Evolutionary conservation across 1,140 invertebrate species (phyloP).

Genomic region (Orius laevigatus): DNA sequence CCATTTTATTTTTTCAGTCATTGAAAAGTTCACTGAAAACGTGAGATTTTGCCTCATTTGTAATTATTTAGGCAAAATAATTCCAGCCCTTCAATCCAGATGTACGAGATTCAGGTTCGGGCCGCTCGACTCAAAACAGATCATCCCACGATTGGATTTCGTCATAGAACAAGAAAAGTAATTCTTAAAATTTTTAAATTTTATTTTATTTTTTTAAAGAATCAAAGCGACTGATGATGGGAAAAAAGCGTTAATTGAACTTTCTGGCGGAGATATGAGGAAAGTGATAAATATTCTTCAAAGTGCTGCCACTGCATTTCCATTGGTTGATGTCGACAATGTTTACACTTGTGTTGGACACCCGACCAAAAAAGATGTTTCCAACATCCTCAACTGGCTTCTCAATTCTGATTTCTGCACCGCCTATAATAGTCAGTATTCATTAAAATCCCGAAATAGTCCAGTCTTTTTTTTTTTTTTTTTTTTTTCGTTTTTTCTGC

Average conservation of each 20-base stretch:
- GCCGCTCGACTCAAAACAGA: slow-evolving; percentile 70
- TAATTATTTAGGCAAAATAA: slow-evolving; percentile 97
- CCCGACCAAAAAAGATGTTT: slow-evolving; percentile 78
- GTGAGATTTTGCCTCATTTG: slow-evolving; percentile 97
- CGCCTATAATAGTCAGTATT: slow-evolving; percentile 65
- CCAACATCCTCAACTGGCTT: slow-evolving; percentile 74
- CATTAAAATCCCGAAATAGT: not conserved
- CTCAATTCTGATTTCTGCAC: slow-evolving; percentile 68
- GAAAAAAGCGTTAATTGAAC: slow-evolving; percentile 70
- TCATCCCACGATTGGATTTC: slow-evolving; percentile 72
- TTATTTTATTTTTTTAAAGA: slow-evolving; percentile 32
- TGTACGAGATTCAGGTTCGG: slow-evolving; percentile 96
- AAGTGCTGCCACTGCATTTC: slow-evolving; percentile 76
- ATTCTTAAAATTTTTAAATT: slow-evolving; percentile 17
- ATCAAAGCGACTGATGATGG: slow-evolving; percentile 79
- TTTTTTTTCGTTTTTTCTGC: too few species aligned
- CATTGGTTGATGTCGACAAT: slow-evolving; percentile 72
- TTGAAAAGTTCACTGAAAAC: slow-evolving; percentile 98
- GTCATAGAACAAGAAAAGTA: slow-evolving; percentile 77
- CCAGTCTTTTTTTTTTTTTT: not conserved
- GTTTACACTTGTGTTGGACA: slow-evolving; percentile 96
- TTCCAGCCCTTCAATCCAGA: slow-evolving; percentile 92
- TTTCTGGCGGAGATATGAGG: slow-evolving; percentile 96
- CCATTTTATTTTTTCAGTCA: slow-evolving; percentile 45
- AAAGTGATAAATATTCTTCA: slow-evolving; percentile 92